Percentiles rank a stretch among this genome's conserved stretches.
These are phyloP conservation scores for Temnothorax longispinosus DNA, from an alignment of 1,140 invertebrate genomes.

Conservation along the genomic window DNA sequence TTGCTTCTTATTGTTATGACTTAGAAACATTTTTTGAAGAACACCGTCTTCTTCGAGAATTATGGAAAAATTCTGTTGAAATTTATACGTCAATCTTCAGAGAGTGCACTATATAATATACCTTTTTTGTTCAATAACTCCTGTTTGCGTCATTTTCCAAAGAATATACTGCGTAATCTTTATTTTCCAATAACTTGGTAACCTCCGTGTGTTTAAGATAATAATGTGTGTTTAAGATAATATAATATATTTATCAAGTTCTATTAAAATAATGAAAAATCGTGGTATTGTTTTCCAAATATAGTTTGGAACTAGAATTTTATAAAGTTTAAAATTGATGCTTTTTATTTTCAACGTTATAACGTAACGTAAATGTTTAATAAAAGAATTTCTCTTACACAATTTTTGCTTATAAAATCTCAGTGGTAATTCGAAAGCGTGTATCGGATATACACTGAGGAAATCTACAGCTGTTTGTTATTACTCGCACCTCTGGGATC, in stretches of 20 bases:
- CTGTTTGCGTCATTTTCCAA: neutral
- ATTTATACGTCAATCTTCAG: neutral
- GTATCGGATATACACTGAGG: neutral
- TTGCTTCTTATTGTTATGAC: neutral
- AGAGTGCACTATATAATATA: neutral
- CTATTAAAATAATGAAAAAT: neutral
- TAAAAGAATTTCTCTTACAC: neutral
- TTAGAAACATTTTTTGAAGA: neutral
- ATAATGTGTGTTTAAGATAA: neutral
- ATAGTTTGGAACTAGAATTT: neutral
- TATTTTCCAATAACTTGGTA: conserved; percentile 1
- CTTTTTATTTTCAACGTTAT: neutral
- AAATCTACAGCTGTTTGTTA: neutral
- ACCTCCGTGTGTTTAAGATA: neutral
- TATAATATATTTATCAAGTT: neutral
- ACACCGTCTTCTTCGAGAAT: neutral
- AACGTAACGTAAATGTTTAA: neutral
- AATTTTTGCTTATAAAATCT: neutral
- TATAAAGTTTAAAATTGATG: neutral
- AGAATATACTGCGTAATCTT: neutral
- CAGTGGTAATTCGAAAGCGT: neutral
- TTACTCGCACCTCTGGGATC: neutral
- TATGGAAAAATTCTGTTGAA: neutral
- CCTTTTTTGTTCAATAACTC: neutral
- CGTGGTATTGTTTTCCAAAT: neutral